A percentile compares a stretch with the other conserved stretches of the same genome.
Evolutionary conservation across 1,140 invertebrate genomes (phyloP).

Genomic region (Pantala flavescens): DNA sequence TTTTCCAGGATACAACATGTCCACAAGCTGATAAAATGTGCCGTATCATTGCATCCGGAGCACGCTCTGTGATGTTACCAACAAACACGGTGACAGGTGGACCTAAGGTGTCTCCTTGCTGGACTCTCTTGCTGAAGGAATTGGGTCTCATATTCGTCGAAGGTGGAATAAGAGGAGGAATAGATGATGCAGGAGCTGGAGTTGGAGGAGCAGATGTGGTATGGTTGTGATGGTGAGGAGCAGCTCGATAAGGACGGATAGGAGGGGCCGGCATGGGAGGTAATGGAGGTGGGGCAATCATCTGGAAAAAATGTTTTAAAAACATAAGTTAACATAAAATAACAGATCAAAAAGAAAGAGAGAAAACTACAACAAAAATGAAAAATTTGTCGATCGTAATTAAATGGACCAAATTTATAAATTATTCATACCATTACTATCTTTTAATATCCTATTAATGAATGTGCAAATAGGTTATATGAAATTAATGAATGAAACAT

Average conservation of each 20-base stretch:
- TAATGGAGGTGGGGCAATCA: slow-evolving; percentile 27
- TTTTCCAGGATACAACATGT: slow-evolving; percentile 90
- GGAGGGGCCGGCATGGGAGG: slow-evolving; percentile 24
- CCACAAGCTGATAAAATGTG: slow-evolving; percentile 86
- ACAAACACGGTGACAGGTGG: slow-evolving; percentile 89
- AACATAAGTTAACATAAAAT: slow-evolving; percentile 25
- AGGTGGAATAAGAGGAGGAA: neutral
- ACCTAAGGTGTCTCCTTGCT: slow-evolving; percentile 33
- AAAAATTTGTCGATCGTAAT: too few species aligned
- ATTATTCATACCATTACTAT: too few species aligned
- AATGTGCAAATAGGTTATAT: too few species aligned
- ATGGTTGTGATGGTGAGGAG: slow-evolving; percentile 13
- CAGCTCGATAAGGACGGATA: slow-evolving; percentile 22
- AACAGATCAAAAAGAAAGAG: slow-evolving; percentile 18
- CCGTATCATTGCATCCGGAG: slow-evolving; percentile 89
- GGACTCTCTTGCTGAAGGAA: slow-evolving; percentile 28
- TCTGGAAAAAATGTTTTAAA: slow-evolving; percentile 18
- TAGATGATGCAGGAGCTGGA: neutral
- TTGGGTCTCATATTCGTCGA: slow-evolving; percentile 25
- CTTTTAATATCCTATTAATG: too few species aligned
- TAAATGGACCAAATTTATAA: too few species aligned
- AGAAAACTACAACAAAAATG: too few species aligned
- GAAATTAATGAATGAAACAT: too few species aligned
- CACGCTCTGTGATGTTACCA: slow-evolving; percentile 93
- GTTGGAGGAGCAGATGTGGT: slow-evolving; percentile 11